A percentile compares a stretch with the other conserved stretches of the same genome.
Conservation (phyloP, 1,140 invertebrate species). For the Acromyrmex heyeri region DNA sequence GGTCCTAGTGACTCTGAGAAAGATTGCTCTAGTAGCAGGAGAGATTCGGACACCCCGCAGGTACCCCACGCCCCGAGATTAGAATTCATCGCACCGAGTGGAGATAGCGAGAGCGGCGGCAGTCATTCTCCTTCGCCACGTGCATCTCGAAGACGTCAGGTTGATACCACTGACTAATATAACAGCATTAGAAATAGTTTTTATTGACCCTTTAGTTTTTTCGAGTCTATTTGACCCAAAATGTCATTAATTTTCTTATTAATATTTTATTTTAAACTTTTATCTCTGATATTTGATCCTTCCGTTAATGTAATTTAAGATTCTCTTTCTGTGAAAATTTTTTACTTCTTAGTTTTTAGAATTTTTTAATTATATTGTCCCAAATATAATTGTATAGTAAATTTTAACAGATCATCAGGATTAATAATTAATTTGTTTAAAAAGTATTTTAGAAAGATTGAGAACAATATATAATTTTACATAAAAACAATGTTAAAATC, state of each 20-base stretch:
- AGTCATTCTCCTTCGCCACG: conserved; percentile 95
- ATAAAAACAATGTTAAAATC: neutral
- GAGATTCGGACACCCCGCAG: conserved; percentile 89
- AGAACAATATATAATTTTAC: neutral
- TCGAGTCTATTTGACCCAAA: too few species aligned
- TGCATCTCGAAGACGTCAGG: conserved; percentile 93
- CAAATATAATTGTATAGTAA: too few species aligned
- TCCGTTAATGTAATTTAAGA: too few species aligned
- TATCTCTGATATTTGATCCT: too few species aligned
- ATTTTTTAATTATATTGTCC: too few species aligned
- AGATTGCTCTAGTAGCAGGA: conserved; percentile 90
- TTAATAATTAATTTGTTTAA: neutral
- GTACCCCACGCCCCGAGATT: conserved; percentile 87
- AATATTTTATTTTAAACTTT: too few species aligned
- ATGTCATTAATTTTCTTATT: too few species aligned
- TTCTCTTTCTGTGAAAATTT: too few species aligned
- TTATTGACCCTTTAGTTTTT: neutral
- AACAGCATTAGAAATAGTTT: neutral
- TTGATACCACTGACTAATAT: conserved; percentile 73
- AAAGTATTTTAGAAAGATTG: neutral
- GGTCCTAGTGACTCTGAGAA: conserved; percentile 95
- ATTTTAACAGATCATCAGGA: neutral
- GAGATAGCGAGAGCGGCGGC: conserved; percentile 95
- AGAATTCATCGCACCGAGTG: conserved; percentile 90
- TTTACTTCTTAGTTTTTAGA: too few species aligned